Percentiles rank a stretch among this genome's conserved stretches.
Evolutionary conservation across 2,888 invertebrate genomes (phyloP).

Genomic region (Conistra vaccinii): DNA sequence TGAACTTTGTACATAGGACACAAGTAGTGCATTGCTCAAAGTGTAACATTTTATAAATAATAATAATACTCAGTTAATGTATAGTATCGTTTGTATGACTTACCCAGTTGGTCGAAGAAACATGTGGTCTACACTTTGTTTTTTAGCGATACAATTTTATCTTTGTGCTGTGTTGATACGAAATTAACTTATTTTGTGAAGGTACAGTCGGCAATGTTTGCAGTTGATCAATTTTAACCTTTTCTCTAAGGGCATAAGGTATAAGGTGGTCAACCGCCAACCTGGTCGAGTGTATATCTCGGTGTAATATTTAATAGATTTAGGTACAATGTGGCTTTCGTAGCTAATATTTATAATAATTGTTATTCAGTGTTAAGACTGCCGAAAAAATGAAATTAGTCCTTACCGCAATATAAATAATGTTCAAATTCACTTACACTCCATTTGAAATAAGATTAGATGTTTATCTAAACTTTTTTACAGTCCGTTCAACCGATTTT

Average conservation of each 20-base stretch:
- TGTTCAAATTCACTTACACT: not conserved
- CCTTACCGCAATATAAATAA: not conserved
- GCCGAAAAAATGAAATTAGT: not conserved
- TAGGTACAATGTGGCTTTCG: not conserved
- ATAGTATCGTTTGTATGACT: conserved; percentile 56
- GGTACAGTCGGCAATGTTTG: not conserved
- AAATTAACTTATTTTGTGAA: not conserved
- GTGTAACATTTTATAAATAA: conserved; percentile 71
- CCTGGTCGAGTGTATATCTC: not conserved
- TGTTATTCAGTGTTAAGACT: not conserved
- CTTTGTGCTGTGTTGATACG: not conserved
- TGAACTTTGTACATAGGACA: conserved; percentile 68
- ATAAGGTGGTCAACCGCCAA: not conserved
- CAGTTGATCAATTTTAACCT: not conserved
- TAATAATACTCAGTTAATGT: conserved; percentile 74
- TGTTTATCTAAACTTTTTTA: no score
- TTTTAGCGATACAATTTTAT: conserved; percentile 38
- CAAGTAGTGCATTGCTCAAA: conserved; percentile 78
- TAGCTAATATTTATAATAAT: not conserved
- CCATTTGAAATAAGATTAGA: no score
- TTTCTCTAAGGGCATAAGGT: not conserved
- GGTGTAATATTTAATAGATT: not conserved
- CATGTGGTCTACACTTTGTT: not conserved
- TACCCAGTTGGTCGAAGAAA: conserved; percentile 13
- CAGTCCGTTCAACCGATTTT: no score